Base-by-base conservation (phyloP, 92 coral and sea anemone genomes). In the Galaxea fascicularis region DNA sequence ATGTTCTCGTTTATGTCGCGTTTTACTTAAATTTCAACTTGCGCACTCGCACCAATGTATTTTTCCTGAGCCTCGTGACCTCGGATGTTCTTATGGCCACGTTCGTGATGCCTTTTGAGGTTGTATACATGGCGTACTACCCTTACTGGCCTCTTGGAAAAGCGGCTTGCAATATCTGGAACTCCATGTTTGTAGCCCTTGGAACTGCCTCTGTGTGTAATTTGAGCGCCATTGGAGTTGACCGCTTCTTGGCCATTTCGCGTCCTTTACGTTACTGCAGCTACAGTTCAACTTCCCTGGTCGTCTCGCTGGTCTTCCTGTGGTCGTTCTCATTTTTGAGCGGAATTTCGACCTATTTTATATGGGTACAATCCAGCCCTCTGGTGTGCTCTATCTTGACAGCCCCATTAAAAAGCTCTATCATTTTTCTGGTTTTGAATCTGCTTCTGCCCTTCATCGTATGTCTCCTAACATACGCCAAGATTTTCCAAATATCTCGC, bases 91-190 rank as follows among this genome's bases (percentile, higher is more conserved):
- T 82, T 20, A 54, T 60, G 14, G 93, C 93, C 13, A 2, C 75
- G 18, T 52, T 86, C 15, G 90, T 85, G 1, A 80, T 90, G 75
- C 93, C 93, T 22, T 28, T 80, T 0, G 93, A 90, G 51, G 71
- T 85, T 28, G 90, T 76, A 13, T 79, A 27, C 28, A 59, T 90
- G 57, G 22, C 73, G 0, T 14, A 67, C 51, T 46, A 64, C 56
- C 90, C 87, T 8, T 10, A 24, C 66, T 90, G 93, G 93, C 71
- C 90, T 39, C 67, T 90, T 52, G 93, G 93, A 53, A 73, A 29
- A 68, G 17, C 44, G 0, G 59, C 74, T 0, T 90, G 93, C 80
- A 81, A 70, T 46, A 29, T 81, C 63, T 90, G 90, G 88, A 88
- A 82, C 58, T 82, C 93, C 18, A 24, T 71, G 28, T 85, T 68